Percentiles rank a stretch among this genome's conserved stretches.
These are phyloP conservation scores for Nemurella pictetii DNA, from an alignment of 2,888 invertebrate genomes.

Conservation along the genomic window DNA sequence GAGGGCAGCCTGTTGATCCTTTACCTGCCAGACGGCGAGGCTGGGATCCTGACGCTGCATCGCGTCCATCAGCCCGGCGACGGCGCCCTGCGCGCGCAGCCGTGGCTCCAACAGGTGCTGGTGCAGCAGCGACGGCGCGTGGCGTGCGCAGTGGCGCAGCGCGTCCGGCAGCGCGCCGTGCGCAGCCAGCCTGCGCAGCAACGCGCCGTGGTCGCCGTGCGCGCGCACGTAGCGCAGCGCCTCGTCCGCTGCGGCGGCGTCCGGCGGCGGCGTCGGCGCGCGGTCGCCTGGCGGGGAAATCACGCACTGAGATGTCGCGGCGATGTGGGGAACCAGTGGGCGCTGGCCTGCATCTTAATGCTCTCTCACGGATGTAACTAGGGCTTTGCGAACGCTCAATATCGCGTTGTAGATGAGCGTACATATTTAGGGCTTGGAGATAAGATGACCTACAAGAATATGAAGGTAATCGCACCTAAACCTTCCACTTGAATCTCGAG, in stretches of 20 bases:
- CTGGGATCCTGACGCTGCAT: constrained; percentile 68
- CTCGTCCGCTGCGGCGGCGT: constrained; percentile 60
- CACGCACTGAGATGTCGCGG: no score
- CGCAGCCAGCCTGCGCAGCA: constrained; percentile 75
- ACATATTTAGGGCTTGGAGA: no score
- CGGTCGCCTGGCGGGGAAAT: neutral
- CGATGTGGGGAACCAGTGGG: no score
- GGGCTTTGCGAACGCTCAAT: no score
- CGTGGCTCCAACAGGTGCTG: constrained; percentile 71
- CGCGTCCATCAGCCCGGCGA: constrained; percentile 62
- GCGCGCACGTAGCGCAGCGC: constrained; percentile 78
- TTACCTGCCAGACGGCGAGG: constrained; percentile 69
- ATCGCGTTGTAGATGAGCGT: no score
- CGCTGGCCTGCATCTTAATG: no score
- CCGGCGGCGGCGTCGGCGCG: neutral
- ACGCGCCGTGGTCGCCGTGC: constrained; percentile 75
- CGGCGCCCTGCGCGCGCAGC: constrained; percentile 62
- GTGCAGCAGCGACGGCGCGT: constrained; percentile 65
- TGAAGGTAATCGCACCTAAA: no score
- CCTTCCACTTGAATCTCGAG: no score
- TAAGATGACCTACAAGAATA: no score
- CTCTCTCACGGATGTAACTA: no score
- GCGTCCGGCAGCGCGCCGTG: constrained; percentile 68
- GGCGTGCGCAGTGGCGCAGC: constrained; percentile 63
- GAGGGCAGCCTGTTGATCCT: no score